Percentiles rank a stretch among this genome's conserved stretches.
Evolutionary conservation across 2,113 vertebrate species (phyloP).

Genomic region (Chloropsis cyanopogon): DNA sequence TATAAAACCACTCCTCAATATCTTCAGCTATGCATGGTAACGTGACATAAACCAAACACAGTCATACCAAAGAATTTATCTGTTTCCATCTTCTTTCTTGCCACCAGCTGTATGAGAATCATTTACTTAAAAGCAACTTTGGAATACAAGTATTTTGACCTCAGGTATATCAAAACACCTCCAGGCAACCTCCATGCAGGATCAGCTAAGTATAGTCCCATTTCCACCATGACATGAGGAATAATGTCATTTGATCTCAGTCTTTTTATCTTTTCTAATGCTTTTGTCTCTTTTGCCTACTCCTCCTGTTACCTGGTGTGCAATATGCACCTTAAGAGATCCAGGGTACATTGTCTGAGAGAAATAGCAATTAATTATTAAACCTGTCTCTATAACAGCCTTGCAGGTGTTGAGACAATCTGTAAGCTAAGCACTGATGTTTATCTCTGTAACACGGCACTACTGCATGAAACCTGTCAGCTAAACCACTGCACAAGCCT

Average conservation of each 20-base stretch:
- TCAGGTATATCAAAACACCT: neutral
- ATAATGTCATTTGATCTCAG: conserved; percentile 14
- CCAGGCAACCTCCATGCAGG: neutral
- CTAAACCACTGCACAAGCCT: neutral
- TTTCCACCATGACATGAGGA: neutral
- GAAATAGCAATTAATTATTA: conserved; percentile 56
- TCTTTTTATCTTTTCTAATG: neutral
- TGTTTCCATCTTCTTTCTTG: neutral
- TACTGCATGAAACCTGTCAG: neutral
- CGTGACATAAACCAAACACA: neutral
- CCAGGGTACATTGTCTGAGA: neutral
- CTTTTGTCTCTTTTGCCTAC: conserved; percentile 20
- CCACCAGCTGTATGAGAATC: neutral
- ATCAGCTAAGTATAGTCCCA: neutral
- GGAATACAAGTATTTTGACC: conserved; percentile 31
- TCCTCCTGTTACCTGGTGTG: conserved; percentile 9
- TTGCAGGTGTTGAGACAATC: conserved; percentile 50
- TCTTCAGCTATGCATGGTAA: neutral
- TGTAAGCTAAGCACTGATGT: conserved; percentile 31
- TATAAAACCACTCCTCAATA: neutral
- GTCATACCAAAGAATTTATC: neutral
- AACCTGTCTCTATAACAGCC: conserved; percentile 23
- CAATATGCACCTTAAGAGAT: neutral
- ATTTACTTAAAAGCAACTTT: neutral
- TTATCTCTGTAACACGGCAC: neutral